Evolutionary conservation across 2,797 vertebrate species (phyloP).

Genomic region (Sebastes nivosus): DNA sequence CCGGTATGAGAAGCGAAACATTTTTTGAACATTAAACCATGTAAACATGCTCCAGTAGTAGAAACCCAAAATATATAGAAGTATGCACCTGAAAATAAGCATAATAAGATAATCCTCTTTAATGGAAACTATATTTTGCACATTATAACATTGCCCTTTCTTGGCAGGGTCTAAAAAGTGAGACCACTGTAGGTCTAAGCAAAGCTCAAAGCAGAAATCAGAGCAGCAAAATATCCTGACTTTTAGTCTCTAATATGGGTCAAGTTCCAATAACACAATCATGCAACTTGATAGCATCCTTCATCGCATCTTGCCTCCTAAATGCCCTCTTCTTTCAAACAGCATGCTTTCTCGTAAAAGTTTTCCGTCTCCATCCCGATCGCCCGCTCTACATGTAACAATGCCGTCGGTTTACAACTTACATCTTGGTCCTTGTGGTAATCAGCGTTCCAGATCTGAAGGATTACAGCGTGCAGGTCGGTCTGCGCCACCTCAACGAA

Average conservation of each 20-base stretch:
- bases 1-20: accelerated
- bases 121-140: neutral
- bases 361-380: neutral
- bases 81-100: no score
- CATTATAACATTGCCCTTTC: neutral
- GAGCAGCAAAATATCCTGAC: neutral
- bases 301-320: neutral
- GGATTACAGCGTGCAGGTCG: slow-evolving; percentile 93
- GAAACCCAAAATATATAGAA: no score
- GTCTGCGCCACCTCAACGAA: slow-evolving; percentile 90
- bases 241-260: neutral
- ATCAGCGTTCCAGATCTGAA: slow-evolving; percentile 90
- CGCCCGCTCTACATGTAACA: neutral
- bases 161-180: neutral
- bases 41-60: no score
- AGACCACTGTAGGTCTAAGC: neutral
- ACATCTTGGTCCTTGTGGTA: slow-evolving; percentile 20
- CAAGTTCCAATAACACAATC: neutral
- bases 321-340: neutral
- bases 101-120: no score
- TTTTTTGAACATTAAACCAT: no score
- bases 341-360: neutral
- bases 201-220: neutral
- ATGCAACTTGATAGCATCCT: neutral
- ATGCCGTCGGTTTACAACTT: neutral